phyloP scores from a whole-genome alignment of 2,797 vertebrate species.

The Premnoplex brunnescens region DNA sequence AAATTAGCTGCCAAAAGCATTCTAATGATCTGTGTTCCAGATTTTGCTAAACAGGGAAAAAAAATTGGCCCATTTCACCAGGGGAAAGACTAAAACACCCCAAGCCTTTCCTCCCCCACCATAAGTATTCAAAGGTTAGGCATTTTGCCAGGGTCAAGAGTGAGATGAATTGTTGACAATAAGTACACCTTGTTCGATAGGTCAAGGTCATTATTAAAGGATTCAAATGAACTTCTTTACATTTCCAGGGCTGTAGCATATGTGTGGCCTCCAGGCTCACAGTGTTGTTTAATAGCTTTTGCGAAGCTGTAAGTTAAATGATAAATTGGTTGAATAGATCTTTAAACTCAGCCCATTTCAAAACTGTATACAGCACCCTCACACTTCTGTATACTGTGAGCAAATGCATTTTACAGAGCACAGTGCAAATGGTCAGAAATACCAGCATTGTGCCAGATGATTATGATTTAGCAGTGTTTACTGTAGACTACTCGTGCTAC shows the following conservation, averaged over 20 bases:
- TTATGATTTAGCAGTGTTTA: slow-evolving; percentile 32
- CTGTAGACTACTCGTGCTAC: not conserved
- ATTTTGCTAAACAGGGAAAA: slow-evolving; percentile 76
- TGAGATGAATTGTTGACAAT: slow-evolving; percentile 65
- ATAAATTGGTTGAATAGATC: slow-evolving; percentile 24
- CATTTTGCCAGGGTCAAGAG: slow-evolving; percentile 61
- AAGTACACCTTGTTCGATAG: slow-evolving; percentile 11
- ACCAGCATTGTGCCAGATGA: not conserved
- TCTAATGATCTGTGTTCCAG: slow-evolving; percentile 79
- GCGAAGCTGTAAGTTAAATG: slow-evolving; percentile 46
- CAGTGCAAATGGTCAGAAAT: not conserved
- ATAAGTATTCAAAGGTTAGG: slow-evolving; percentile 36
- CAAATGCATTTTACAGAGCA: slow-evolving; percentile 2
- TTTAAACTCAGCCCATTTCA: slow-evolving; percentile 48
- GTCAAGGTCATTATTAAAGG: slow-evolving; percentile 61
- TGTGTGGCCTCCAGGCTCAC: slow-evolving; percentile 58
- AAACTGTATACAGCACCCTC: not conserved
- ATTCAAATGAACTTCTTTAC: slow-evolving; percentile 65
- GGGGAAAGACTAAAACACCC: slow-evolving; percentile 21
- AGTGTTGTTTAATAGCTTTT: slow-evolving; percentile 54
- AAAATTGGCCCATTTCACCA: slow-evolving; percentile 75
- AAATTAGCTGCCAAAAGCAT: slow-evolving; percentile 83
- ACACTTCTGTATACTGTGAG: not conserved
- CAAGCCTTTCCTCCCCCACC: not conserved
- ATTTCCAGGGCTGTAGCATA: slow-evolving; percentile 43